These are phyloP conservation scores for Phalacrocorax pelagicus DNA, from an alignment of 2,113 vertebrate genomes.

Conservation along the genomic window DNA sequence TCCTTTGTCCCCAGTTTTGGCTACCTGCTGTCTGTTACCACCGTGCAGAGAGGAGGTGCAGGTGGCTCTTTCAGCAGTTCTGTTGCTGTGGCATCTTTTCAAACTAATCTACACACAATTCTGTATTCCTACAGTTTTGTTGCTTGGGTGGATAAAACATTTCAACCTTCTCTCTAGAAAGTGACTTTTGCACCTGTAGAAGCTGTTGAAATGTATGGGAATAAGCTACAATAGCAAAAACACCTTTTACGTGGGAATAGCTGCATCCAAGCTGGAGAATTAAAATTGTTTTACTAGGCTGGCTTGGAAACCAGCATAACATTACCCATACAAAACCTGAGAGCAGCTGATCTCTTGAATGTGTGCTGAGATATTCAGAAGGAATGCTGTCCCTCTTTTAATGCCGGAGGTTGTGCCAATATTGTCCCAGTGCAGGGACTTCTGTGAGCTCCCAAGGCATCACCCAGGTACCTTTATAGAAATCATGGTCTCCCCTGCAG, in stretches of 20 bases:
- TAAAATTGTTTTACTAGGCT: neutral
- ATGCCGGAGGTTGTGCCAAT: neutral
- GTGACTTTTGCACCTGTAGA: neutral
- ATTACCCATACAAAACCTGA: neutral
- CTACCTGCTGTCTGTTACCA: neutral
- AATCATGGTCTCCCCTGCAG: neutral
- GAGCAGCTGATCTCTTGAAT: neutral
- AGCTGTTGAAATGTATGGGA: neutral
- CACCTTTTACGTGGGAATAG: neutral
- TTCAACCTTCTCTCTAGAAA: neutral
- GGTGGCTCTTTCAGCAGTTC: neutral
- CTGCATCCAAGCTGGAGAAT: neutral
- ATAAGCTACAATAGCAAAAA: neutral
- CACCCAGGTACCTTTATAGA: neutral
- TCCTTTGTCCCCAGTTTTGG: neutral
- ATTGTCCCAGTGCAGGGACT: neutral
- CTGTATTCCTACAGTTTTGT: neutral
- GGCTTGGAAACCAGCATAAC: neutral
- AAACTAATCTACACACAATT: neutral
- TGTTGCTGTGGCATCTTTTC: slow-evolving; percentile 18
- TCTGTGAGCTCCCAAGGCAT: neutral
- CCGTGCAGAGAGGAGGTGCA: neutral
- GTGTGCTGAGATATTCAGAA: neutral
- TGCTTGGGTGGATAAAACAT: slow-evolving; percentile 9
- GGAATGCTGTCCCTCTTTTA: neutral